Conservation (phyloP, 2,888 invertebrate genomes). For the Clusia tigrina region DNA sequence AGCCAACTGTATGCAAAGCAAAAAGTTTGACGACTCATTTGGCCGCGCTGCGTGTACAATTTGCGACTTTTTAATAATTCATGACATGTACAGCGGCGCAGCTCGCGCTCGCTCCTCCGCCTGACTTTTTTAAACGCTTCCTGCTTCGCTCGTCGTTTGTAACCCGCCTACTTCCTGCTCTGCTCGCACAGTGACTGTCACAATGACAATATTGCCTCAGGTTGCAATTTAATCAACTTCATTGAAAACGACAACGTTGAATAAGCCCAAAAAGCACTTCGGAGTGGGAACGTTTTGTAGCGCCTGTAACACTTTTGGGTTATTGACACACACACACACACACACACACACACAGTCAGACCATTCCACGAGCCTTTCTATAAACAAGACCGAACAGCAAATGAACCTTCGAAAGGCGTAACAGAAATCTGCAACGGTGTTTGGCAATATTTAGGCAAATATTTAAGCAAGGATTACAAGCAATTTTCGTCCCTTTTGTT, state of each 20-base stretch:
- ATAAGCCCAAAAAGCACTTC: too few species aligned
- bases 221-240: slow-evolving; percentile 49
- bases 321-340: neutral
- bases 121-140: neutral
- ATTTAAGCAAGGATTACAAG: neutral
- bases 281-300: slow-evolving; percentile 21
- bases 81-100: neutral
- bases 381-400: neutral
- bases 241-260: slow-evolving; percentile 17
- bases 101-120: neutral
- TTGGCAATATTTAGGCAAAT: neutral
- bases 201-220: slow-evolving; percentile 21
- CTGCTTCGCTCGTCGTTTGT: too few species aligned
- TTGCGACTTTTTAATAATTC: slow-evolving; percentile 2
- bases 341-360: slow-evolving; percentile 6
- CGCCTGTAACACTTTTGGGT: too few species aligned
- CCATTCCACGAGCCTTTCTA: neutral
- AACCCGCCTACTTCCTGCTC: neutral
- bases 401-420: neutral
- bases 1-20: neutral
- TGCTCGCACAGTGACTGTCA: neutral
- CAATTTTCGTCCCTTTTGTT: neutral
- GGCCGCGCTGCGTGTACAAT: neutral
- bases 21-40: slow-evolving; percentile 5
- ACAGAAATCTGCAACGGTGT: neutral